Evolutionary conservation across 2,113 vertebrate genomes (phyloP).

Genomic region (Passer montanus): DNA sequence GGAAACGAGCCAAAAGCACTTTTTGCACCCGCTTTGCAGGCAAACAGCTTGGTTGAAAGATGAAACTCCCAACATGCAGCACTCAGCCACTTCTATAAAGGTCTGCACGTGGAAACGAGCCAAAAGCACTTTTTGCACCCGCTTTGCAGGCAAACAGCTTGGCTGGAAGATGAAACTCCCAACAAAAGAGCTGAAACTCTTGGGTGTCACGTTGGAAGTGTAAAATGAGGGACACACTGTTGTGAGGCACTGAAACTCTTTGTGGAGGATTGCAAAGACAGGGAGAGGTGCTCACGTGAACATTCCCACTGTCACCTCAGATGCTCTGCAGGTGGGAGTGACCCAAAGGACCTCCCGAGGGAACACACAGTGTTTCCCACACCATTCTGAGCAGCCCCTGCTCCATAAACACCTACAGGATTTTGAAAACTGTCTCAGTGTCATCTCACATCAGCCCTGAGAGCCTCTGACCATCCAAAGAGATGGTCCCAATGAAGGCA

Average conservation of each 20-base stretch:
- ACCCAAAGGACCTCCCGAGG: background rate
- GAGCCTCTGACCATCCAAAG: background rate
- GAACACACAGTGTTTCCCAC: too few species aligned
- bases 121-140: background rate
- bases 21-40: background rate
- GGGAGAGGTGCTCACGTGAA: accelerated
- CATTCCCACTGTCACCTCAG: background rate
- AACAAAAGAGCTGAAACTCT: background rate
- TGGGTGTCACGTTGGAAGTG: background rate
- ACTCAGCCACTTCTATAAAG: background rate
- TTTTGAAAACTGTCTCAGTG: background rate
- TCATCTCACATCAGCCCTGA: too few species aligned
- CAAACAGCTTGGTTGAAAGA: background rate
- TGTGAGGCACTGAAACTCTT: background rate
- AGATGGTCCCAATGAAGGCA: too few species aligned
- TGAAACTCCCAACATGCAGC: background rate
- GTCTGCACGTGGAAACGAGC: background rate
- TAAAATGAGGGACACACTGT: background rate
- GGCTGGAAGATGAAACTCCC: background rate
- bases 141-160: background rate
- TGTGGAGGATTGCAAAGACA: background rate
- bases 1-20: background rate
- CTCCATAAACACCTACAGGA: background rate
- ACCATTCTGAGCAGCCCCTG: accelerated
- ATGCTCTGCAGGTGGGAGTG: background rate